Conservation (phyloP, 2,888 invertebrate genomes). For the Neoascia interrupta region DNA sequence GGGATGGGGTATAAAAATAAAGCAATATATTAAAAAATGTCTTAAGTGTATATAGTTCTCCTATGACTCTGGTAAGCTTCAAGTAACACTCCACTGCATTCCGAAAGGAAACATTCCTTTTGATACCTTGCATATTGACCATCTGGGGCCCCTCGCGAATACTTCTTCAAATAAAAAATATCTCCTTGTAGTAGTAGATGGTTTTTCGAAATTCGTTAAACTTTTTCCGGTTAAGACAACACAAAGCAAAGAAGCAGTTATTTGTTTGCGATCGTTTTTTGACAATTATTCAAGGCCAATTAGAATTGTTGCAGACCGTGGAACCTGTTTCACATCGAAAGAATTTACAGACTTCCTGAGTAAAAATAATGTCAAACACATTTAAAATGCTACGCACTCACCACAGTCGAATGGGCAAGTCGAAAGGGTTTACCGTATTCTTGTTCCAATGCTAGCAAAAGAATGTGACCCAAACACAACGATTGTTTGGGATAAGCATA, state of each 20-base stretch:
- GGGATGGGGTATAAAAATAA: too few relatives aligned
- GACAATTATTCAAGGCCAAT: slow-evolving; percentile 36
- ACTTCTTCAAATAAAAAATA: slow-evolving; percentile 13
- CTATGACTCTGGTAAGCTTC: not conserved
- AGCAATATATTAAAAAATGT: slow-evolving; percentile 20
- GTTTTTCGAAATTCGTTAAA: slow-evolving; percentile 31
- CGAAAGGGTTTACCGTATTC: not conserved
- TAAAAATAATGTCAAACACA: not conserved
- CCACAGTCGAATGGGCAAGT: slow-evolving; percentile 36
- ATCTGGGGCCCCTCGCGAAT: not conserved
- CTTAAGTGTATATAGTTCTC: slow-evolving; percentile 33
- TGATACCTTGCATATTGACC: slow-evolving; percentile 19
- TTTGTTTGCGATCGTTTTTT: slow-evolving; percentile 41
- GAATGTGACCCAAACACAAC: too few relatives aligned
- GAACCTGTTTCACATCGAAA: slow-evolving; percentile 8
- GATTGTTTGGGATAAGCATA: too few relatives aligned
- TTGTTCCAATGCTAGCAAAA: slow-evolving; percentile 33
- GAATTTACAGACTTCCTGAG: slow-evolving; percentile 12
- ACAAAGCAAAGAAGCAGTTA: slow-evolving; percentile 3
- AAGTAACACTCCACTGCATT: slow-evolving; percentile 15
- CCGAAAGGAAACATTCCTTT: slow-evolving; percentile 23
- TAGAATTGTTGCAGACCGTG: slow-evolving; percentile 28
- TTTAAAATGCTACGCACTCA: not conserved
- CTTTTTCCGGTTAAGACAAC: slow-evolving; percentile 20
- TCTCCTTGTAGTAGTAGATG: slow-evolving; percentile 23